Evolutionary conservation across 2,797 vertebrate genomes (phyloP).

Genomic region (Gephyroberyx darwinii): DNA sequence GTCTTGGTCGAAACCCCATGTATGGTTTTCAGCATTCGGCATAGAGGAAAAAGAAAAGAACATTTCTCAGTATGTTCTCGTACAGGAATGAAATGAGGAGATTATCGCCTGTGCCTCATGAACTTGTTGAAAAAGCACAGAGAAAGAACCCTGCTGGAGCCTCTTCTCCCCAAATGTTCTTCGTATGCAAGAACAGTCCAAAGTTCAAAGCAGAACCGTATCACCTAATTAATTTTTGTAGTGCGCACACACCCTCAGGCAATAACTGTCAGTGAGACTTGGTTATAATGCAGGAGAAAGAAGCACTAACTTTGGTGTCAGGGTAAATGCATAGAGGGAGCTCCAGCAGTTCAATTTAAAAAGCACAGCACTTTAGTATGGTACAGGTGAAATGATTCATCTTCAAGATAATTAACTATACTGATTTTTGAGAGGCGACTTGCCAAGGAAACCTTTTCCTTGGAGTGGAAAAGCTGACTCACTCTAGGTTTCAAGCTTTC

Average conservation of each 20-base stretch:
- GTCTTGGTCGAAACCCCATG: too few relatives aligned
- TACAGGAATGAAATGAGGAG: background rate
- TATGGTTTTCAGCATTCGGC: background rate
- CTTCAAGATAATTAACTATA: conserved; percentile 2
- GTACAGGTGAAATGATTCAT: conserved; percentile 38
- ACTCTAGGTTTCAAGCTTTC: background rate
- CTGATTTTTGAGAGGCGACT: background rate
- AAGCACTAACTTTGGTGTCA: background rate
- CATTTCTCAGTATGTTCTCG: background rate
- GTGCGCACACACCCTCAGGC: conserved; percentile 27
- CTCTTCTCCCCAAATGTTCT: too few relatives aligned
- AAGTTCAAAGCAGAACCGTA: conserved; percentile 40
- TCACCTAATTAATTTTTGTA: conserved; percentile 25
- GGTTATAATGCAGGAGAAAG: conserved; percentile 23
- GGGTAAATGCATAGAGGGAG: conserved; percentile 15
- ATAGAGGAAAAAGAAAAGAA: background rate
- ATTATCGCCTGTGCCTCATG: background rate
- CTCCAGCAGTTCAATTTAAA: background rate
- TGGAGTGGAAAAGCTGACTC: conserved; percentile 7
- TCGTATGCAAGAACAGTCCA: conserved; percentile 17
- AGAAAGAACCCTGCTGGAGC: too few relatives aligned
- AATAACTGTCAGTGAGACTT: conserved; percentile 32
- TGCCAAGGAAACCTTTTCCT: background rate
- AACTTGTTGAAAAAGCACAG: background rate
- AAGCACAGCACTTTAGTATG: conserved; percentile 1